Evolutionary conservation across 2,113 vertebrate genomes (phyloP).

Genomic region (Parus major): DNA sequence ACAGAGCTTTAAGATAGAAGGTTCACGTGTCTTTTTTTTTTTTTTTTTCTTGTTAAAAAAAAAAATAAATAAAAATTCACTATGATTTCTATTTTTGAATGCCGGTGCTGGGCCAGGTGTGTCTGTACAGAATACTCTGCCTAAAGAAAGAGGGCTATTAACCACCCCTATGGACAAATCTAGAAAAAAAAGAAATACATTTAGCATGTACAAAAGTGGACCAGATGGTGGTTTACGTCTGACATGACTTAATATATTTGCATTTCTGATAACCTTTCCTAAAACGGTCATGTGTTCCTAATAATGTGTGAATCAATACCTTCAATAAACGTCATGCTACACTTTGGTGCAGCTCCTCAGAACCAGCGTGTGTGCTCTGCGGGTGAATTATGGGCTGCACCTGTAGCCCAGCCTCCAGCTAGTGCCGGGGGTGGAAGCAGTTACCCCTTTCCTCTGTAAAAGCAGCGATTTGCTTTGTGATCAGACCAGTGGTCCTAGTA

Average conservation of each 20-base stretch:
- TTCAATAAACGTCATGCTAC: neutral
- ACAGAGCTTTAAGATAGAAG: neutral
- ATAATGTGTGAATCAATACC: neutral
- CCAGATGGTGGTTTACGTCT: neutral
- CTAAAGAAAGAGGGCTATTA: neutral
- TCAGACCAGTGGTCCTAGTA: neutral
- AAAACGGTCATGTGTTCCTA: neutral
- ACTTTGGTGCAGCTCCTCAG: neutral
- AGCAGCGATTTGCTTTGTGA: neutral
- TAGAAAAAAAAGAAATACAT: neutral
- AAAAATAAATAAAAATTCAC: neutral
- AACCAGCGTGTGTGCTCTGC: neutral
- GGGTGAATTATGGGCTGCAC: neutral
- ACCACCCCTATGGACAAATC: neutral
- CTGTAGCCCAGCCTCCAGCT: fast-evolving
- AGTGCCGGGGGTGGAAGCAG: fast-evolving
- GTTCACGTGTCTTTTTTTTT: neutral
- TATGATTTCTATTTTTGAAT: neutral
- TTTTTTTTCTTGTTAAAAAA: neutral
- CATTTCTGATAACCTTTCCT: neutral
- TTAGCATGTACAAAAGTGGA: neutral
- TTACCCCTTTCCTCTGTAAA: neutral
- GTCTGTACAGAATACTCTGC: neutral
- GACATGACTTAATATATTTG: neutral
- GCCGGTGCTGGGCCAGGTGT: neutral